These are phyloP conservation scores for Falco berigora DNA, from an alignment of 2,797 vertebrate species.

Conservation along the genomic window DNA sequence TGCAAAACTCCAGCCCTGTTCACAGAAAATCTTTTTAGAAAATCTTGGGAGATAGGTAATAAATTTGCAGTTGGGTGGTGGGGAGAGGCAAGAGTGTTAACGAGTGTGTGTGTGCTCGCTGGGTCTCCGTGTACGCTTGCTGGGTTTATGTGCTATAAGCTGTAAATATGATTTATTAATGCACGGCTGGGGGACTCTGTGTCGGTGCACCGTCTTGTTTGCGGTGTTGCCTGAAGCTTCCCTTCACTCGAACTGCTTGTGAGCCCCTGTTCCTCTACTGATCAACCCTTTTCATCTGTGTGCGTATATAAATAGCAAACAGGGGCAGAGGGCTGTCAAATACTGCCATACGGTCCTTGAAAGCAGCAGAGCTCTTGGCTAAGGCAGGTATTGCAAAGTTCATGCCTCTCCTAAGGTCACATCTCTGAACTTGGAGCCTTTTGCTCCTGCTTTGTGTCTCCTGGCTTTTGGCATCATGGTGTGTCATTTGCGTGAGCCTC, in stretches of 20 bases:
- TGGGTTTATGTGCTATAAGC: slow-evolving; percentile 15
- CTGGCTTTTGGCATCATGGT: accelerated
- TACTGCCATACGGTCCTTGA: not conserved
- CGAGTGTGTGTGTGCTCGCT: not conserved
- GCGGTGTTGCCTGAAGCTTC: slow-evolving; percentile 11
- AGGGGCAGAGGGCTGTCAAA: not conserved
- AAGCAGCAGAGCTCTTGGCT: not conserved
- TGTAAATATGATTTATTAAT: slow-evolving; percentile 32
- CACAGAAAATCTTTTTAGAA: not conserved
- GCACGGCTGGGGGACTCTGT: not conserved
- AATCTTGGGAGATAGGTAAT: not conserved
- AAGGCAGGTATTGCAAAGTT: not conserved
- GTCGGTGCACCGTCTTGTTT: not conserved
- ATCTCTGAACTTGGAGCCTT: not conserved
- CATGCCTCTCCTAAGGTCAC: not conserved
- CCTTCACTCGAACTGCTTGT: not conserved
- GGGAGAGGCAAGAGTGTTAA: not conserved
- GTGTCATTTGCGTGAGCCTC: not conserved
- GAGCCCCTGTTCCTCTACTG: not conserved
- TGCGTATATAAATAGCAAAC: not conserved
- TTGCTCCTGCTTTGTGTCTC: not conserved
- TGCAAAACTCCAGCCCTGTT: not conserved
- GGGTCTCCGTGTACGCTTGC: not conserved
- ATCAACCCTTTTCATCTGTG: not conserved
- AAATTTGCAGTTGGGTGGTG: not conserved